These are phyloP conservation scores for Tolypeutes matacus DNA, from an alignment of 2,797 vertebrate species.

Conservation along the genomic window DNA sequence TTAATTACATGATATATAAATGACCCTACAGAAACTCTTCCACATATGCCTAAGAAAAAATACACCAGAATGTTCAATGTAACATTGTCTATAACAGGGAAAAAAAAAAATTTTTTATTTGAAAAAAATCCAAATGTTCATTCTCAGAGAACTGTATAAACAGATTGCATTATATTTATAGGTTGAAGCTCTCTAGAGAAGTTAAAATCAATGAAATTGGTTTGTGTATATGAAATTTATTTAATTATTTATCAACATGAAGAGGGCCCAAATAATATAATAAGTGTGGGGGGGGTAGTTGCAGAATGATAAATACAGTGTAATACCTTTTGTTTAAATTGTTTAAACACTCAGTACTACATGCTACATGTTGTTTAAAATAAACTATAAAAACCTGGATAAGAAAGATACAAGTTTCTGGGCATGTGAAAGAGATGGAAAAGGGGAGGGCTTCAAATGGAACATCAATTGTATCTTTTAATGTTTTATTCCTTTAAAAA, in stretches of 20 bases:
- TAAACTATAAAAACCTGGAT: not conserved
- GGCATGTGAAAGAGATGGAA: not conserved
- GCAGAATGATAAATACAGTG: not conserved
- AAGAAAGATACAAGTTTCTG: not conserved
- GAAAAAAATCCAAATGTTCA: not conserved
- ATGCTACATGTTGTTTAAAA: not conserved
- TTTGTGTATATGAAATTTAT: not conserved
- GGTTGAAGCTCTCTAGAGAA: not conserved
- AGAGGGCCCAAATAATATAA: not conserved
- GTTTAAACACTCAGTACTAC: not conserved
- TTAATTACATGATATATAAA: not conserved
- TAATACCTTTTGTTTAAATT: conserved; percentile 6
- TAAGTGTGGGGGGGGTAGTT: not conserved
- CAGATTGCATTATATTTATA: not conserved
- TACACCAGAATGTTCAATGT: not conserved
- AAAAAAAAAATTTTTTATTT: not conserved
- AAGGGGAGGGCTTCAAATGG: not conserved
- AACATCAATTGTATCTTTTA: not conserved
- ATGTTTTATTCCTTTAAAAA: conserved; percentile 18
- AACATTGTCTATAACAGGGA: not conserved
- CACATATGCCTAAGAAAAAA: not conserved
- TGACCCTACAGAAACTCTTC: not conserved
- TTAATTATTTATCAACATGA: conserved; percentile 14
- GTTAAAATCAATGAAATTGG: not conserved
- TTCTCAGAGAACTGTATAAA: not conserved